A percentile compares a stretch with the other conserved stretches of the same genome.
phyloP scores from a whole-genome alignment of 2,113 vertebrate genomes.

The Callospermophilus lateralis region DNA sequence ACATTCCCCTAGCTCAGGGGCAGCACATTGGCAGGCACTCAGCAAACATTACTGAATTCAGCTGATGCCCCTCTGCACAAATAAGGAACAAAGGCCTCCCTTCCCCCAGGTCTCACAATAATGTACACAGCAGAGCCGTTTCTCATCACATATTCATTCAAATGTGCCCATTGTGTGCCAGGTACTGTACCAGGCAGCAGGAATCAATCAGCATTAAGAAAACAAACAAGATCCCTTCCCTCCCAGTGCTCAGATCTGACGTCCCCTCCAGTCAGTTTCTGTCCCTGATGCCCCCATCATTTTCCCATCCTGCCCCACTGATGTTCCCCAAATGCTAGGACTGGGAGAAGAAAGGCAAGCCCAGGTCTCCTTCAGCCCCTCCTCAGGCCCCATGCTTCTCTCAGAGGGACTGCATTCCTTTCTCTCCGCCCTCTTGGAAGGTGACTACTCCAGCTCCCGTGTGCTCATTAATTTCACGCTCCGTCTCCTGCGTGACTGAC shows the following conservation, averaged over 20 bases:
- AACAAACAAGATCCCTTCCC: neutral
- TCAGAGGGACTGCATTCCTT: neutral
- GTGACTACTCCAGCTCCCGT: constrained; percentile 30
- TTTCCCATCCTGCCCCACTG: neutral
- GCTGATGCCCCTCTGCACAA: neutral
- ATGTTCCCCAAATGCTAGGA: neutral
- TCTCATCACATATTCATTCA: neutral
- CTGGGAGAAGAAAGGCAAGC: neutral
- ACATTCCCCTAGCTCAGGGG: neutral
- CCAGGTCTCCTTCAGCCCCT: neutral
- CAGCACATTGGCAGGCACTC: neutral
- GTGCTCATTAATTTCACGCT: constrained; percentile 77
- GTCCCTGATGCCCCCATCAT: neutral
- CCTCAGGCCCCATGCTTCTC: neutral
- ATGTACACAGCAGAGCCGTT: neutral
- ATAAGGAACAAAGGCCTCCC: neutral
- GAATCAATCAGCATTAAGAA: neutral
- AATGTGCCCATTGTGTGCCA: fast-evolving
- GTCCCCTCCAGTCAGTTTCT: neutral
- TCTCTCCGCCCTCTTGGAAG: constrained; percentile 43
- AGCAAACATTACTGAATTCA: neutral
- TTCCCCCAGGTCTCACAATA: neutral
- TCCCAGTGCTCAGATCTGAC: neutral
- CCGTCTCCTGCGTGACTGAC: constrained; percentile 70
- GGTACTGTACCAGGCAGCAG: constrained; percentile 4